Percentiles rank a stretch among this genome's conserved stretches.
phyloP scores from a whole-genome alignment of 1,140 invertebrate genomes.

The Caenorhabditis latens region DNA sequence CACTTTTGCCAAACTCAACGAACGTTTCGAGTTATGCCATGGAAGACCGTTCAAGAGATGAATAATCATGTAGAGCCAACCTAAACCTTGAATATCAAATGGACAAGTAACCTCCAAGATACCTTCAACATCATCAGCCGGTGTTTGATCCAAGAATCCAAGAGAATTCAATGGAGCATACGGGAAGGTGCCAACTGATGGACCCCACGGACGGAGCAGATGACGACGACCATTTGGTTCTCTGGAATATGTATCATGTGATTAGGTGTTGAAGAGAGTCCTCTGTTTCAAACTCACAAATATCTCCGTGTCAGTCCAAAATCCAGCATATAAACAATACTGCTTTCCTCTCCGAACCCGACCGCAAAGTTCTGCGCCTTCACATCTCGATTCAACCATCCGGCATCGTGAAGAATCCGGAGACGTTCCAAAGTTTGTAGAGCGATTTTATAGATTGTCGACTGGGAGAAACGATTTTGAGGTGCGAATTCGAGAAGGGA shows the following conservation, averaged over 20 bases:
- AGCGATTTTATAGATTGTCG: slow-evolving; percentile 42
- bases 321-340: slow-evolving; percentile 44
- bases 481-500: slow-evolving; percentile 55
- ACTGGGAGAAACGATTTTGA: neutral
- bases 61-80: slow-evolving; percentile 49
- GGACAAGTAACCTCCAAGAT: no score
- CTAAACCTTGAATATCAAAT: no score
- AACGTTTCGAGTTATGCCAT: neutral
- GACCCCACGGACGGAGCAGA: slow-evolving; percentile 3
- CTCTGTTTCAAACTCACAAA: neutral
- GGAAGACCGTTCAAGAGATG: neutral
- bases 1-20: slow-evolving; percentile 20
- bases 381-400: slow-evolving; percentile 53
- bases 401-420: slow-evolving; percentile 20
- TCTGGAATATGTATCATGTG: neutral
- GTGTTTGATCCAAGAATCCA: slow-evolving; percentile 25
- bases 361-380: slow-evolving; percentile 47
- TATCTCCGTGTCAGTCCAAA: slow-evolving; percentile 32
- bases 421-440: slow-evolving; percentile 44
- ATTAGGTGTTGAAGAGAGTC: no score
- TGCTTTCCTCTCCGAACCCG: slow-evolving; percentile 28
- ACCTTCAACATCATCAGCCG: slow-evolving; percentile 28
- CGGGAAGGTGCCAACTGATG: slow-evolving; percentile 38
- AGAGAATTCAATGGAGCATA: slow-evolving; percentile 19
- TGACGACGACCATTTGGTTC: neutral